phyloP scores from a whole-genome alignment of 2,888 invertebrate species.

The Machimus rusticus region DNA sequence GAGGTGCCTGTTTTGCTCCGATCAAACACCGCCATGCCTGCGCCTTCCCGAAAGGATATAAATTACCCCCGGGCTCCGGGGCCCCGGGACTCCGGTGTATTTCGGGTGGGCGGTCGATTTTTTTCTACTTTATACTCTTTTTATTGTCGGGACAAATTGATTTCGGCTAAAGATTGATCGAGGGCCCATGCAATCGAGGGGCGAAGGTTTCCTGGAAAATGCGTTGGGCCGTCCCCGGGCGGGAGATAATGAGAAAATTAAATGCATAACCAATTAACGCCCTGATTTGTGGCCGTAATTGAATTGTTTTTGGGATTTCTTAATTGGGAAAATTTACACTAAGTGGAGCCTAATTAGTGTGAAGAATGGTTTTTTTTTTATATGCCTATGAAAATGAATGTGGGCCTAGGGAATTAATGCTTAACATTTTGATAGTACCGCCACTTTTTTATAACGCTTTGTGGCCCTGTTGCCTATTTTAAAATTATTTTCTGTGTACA shows the following conservation, averaged over 20 bases:
- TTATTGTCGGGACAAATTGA: conserved; percentile 19
- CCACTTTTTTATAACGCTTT: neutral
- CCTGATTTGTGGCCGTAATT: neutral
- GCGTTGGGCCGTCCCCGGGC: neutral
- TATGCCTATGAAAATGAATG: neutral
- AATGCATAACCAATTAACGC: conserved; percentile 5
- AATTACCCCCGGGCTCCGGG: neutral
- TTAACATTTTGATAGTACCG: neutral
- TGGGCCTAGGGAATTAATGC: neutral
- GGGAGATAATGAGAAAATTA: neutral
- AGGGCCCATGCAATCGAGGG: neutral
- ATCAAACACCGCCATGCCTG: neutral
- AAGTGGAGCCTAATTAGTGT: neutral
- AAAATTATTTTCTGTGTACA: neutral
- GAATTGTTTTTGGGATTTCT: neutral
- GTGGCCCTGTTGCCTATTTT: neutral
- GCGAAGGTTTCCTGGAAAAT: neutral
- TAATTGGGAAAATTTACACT: neutral
- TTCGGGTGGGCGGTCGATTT: conserved; percentile 12
- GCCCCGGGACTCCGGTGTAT: neutral
- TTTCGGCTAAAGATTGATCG: neutral
- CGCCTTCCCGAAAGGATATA: neutral
- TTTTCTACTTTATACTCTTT: neutral
- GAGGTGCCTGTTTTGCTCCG: neutral
- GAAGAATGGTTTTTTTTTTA: neutral